Evolutionary conservation across 2,113 vertebrate genomes (phyloP), one percentile per base, ranked within the genome.

Genomic region (Grantiella picta): DNA sequence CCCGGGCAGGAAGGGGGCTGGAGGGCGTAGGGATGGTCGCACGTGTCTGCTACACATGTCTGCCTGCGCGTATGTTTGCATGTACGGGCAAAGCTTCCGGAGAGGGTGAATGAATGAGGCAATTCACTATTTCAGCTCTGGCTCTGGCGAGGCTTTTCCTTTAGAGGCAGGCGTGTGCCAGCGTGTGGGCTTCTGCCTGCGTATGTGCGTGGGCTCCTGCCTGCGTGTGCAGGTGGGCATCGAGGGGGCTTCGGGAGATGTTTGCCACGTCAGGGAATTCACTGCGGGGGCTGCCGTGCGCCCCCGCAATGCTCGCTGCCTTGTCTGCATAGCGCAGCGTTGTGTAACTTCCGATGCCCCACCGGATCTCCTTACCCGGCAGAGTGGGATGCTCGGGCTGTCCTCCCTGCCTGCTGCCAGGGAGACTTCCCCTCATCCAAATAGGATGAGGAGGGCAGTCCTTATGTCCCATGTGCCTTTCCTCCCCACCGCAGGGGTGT

Each of bases 211-310:
- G 95, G 96, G 96, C 20, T 90, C 57, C 56, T 91, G 96, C 89
- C 95, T 97, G 94, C 95, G 95, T 95, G 95, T 89, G 91, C 86
- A 75, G 86, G 95, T 94, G 94, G 94, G 96, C 2, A 90, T 77
- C 47, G 52, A 97, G 95, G 94, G 96, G 95, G 96, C 96, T 95
- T 96, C 21, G 63, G 91, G 94, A 95, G 93, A 91, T 86, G 54
- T 94, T 95, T 95, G 94, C 94, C 95, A 96, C 94, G 91, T 97
- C 96, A 97, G 96, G 95, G 95, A 95, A 97, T 97, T 95, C 95
- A 95, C 96, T 91, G 77, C 17, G 81, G 88, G 85, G 92, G 92
- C 92, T 65, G 78, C 24, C 5, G 11, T 8, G 33, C 36, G 35
- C 94, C 95, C 86, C 92, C 89, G 18, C 94, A 5, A 4, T 0